phyloP scores from a whole-genome alignment of 1,140 invertebrate genomes.

The Palaemon carinicauda region DNA sequence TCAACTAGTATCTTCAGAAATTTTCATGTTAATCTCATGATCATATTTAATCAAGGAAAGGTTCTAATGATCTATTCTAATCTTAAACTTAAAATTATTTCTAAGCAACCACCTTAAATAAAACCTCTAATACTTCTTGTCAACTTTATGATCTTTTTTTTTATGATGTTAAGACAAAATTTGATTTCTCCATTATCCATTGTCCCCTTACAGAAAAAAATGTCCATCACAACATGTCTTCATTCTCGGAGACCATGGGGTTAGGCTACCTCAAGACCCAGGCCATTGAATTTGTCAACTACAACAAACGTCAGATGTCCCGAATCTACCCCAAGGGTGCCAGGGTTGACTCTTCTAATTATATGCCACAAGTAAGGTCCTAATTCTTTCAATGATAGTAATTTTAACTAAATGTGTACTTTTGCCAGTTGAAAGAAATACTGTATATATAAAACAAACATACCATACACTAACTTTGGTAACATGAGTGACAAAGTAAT shows the following conservation, averaged over 20 bases:
- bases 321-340: slow-evolving; percentile 99
- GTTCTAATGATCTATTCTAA: no score
- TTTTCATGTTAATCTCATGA: no score
- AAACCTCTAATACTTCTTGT: background rate
- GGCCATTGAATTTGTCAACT: slow-evolving; percentile 99
- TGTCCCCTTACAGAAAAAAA: slow-evolving; percentile 80
- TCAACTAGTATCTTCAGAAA: no score
- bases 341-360: slow-evolving; percentile 98
- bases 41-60: no score
- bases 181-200: background rate
- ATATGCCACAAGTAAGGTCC: slow-evolving; percentile 97
- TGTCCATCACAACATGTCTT: slow-evolving; percentile 97
- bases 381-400: no score
- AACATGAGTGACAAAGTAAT: no score
- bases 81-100: no score
- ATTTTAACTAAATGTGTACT: no score
- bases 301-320: slow-evolving; percentile 99
- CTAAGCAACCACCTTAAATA: no score
- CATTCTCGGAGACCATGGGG: slow-evolving; percentile 95
- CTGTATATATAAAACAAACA: no score
- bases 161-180: background rate
- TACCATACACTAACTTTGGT: no score
- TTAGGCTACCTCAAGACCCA: slow-evolving; percentile 93
- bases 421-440: no score
- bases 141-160: background rate